These are phyloP conservation scores for Aviceda subcristata DNA, from an alignment of 2,113 vertebrate genomes.

Conservation along the genomic window DNA sequence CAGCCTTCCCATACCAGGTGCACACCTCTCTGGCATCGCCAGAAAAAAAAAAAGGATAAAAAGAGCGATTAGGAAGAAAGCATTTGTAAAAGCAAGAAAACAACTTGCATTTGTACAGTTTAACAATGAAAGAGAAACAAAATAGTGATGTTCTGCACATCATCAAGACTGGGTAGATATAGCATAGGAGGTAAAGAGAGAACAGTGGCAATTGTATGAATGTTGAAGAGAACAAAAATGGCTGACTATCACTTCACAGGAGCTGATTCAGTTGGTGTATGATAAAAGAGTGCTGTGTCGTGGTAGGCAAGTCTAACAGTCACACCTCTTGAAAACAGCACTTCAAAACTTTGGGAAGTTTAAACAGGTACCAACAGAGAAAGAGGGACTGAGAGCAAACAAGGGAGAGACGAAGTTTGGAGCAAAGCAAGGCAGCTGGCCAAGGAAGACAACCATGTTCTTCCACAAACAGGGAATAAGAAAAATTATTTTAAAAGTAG, in stretches of 20 bases:
- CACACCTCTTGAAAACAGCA: conserved; percentile 14
- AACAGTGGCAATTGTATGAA: not conserved
- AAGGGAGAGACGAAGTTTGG: not conserved
- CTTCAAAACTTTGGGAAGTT: not conserved
- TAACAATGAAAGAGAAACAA: not conserved
- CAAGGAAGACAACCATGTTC: conserved; percentile 9
- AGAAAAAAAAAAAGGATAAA: not conserved
- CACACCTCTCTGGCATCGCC: not conserved
- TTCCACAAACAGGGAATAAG: not conserved
- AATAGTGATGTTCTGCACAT: not conserved
- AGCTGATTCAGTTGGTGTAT: not conserved
- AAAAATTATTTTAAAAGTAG: not conserved
- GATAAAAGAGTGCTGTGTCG: not conserved
- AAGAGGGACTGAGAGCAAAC: not conserved
- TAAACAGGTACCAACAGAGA: not conserved
- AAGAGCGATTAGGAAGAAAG: not conserved
- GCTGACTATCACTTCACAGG: not conserved
- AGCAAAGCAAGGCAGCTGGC: not conserved
- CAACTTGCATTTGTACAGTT: not conserved
- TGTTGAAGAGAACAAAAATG: not conserved
- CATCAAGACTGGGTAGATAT: not conserved
- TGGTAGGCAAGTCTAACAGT: not conserved
- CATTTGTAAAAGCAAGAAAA: no score
- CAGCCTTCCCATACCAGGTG: not conserved
- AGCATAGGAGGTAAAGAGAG: not conserved